phyloP scores from a whole-genome alignment of 2,797 vertebrate genomes.

The Gymnoscopelus braueri region DNA sequence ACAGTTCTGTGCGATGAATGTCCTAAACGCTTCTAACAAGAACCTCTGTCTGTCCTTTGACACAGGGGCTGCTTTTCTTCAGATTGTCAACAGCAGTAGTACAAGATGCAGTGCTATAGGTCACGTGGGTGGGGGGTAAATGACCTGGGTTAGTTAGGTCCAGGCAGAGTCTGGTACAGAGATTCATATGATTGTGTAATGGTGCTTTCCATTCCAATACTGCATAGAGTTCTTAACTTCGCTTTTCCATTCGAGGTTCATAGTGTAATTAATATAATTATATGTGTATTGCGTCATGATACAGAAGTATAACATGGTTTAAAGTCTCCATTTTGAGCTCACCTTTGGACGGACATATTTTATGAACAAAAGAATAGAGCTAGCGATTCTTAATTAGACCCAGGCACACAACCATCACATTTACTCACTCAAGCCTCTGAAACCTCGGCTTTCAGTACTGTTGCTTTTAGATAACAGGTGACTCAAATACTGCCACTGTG shows the following conservation, averaged over 20 bases:
- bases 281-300: conserved; percentile 36
- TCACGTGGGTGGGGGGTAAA: conserved; percentile 26
- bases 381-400: conserved; percentile 40
- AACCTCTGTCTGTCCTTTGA: conserved; percentile 24
- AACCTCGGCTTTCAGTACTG: conserved; percentile 66
- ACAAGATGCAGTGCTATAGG: conserved; percentile 58
- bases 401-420: conserved; percentile 28
- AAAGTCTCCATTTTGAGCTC: conserved; percentile 18
- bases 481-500: conserved; percentile 79
- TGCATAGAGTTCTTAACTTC: conserved; percentile 52
- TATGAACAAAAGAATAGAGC: conserved; percentile 36
- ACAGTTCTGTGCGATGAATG: conserved; percentile 60
- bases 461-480: conserved; percentile 63
- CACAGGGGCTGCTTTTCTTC: conserved; percentile 19
- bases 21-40: conserved; percentile 51
- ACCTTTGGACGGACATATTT: conserved; percentile 41
- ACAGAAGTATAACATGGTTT: conserved; percentile 27
- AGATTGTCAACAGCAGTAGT: conserved; percentile 41
- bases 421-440: conserved; percentile 37
- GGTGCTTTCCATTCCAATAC: conserved; percentile 78
- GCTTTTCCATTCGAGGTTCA: conserved; percentile 46
- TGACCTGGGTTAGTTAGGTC: conserved; percentile 41
- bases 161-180: conserved; percentile 34
- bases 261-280: conserved; percentile 43
- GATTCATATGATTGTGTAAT: conserved; percentile 53